phyloP scores from a whole-genome alignment of 2,113 vertebrate genomes.

The Oncorhynchus keta region DNA sequence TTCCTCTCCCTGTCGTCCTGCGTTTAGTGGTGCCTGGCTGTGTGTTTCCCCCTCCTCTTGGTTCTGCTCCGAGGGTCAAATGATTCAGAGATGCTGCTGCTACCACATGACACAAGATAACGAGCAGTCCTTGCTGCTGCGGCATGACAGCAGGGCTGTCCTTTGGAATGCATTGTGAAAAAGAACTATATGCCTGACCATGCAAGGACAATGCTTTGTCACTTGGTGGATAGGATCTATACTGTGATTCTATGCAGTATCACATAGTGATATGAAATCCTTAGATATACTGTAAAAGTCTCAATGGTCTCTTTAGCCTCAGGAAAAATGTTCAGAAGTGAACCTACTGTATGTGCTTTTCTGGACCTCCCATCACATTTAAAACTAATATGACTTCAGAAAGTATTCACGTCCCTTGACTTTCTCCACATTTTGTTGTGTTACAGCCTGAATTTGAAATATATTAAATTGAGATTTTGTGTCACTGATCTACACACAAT shows the following conservation, averaged over 20 bases:
- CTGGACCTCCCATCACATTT: neutral
- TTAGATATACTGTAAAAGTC: too few species aligned
- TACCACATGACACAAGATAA: slow-evolving; percentile 62
- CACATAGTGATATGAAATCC: too few species aligned
- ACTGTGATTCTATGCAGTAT: too few species aligned
- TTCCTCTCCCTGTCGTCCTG: slow-evolving; percentile 55
- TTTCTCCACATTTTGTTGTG: too few species aligned
- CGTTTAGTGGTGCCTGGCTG: slow-evolving; percentile 48
- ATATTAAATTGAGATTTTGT: too few species aligned
- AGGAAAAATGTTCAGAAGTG: too few species aligned
- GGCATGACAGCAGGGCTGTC: slow-evolving; percentile 51
- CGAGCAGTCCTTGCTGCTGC: neutral
- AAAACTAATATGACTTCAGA: neutral
- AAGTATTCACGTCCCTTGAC: too few species aligned
- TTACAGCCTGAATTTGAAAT: too few species aligned
- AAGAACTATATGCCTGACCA: slow-evolving; percentile 38
- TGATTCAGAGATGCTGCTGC: slow-evolving; percentile 64
- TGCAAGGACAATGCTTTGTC: slow-evolving; percentile 43
- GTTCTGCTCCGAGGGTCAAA: slow-evolving; percentile 56
- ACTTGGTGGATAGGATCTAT: slow-evolving; percentile 20
- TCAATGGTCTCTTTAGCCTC: too few species aligned
- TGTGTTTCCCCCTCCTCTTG: slow-evolving; percentile 30
- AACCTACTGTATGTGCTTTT: neutral
- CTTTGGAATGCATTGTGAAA: slow-evolving; percentile 52
- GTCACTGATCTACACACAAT: too few species aligned